These are phyloP conservation scores for Perca fluviatilis DNA, from an alignment of 2,113 vertebrate species.

Conservation along the genomic window DNA sequence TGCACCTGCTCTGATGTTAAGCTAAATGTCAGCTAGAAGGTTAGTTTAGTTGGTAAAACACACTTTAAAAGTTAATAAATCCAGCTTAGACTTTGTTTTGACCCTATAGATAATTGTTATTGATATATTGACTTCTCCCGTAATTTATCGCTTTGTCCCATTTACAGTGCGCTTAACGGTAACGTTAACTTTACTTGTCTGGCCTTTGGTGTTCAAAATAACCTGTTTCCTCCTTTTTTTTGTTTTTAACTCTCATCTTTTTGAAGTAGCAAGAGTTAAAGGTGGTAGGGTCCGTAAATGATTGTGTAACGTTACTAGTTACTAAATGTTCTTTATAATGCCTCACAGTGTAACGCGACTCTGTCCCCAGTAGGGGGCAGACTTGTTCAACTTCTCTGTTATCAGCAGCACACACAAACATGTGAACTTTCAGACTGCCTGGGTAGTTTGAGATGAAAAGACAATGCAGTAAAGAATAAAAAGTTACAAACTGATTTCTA, in stretches of 20 bases:
- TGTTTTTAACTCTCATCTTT: background rate
- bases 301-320: background rate
- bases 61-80: background rate
- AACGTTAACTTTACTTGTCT: background rate
- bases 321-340: background rate
- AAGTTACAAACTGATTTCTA: background rate
- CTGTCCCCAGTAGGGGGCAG: conserved; percentile 45
- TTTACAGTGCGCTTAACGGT: background rate
- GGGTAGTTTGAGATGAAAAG: background rate
- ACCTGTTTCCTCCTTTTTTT: background rate
- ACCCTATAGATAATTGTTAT: accelerated
- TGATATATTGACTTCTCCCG: accelerated
- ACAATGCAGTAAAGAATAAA: background rate
- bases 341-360: conserved; percentile 7
- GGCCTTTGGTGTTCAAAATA: conserved; percentile 1
- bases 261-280: too few relatives aligned
- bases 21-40: background rate
- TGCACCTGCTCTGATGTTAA: conserved; percentile 66
- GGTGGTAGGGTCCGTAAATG: accelerated
- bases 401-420: background rate
- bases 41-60: background rate
- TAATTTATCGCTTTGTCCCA: background rate
- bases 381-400: conserved; percentile 1
- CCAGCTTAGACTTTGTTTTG: background rate
- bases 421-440: background rate